Conservation (phyloP, 1,140 invertebrate species). For the Aporrectodea caliginosa region DNA sequence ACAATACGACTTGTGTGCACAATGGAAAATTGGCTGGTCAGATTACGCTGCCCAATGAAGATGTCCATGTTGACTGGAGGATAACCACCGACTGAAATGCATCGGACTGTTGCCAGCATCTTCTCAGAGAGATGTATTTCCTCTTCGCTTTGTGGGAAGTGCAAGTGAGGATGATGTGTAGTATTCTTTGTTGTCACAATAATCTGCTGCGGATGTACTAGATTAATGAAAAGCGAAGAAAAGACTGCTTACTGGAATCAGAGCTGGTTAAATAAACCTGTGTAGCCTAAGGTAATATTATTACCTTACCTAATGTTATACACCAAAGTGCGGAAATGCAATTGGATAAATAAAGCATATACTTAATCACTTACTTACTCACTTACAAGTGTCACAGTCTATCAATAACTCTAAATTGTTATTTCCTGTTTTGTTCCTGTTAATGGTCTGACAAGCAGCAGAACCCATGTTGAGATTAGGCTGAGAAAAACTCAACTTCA, state of each 20-base stretch:
- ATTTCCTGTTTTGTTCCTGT: no score
- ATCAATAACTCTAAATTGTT: no score
- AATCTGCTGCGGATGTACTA: background rate
- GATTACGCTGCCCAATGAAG: background rate
- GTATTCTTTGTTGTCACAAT: background rate
- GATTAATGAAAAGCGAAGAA: no score
- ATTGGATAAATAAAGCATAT: background rate
- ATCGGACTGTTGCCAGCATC: background rate
- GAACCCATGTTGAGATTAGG: no score
- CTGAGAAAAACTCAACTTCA: no score
- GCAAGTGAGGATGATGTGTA: background rate
- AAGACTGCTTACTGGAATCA: background rate
- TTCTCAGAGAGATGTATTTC: background rate
- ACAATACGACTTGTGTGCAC: background rate
- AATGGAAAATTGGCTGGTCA: background rate
- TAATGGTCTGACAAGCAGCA: no score
- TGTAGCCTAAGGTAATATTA: background rate
- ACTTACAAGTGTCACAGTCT: background rate
- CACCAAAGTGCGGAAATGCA: background rate
- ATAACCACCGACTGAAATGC: background rate
- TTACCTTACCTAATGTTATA: background rate
- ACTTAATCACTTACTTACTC: background rate
- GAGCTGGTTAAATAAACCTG: background rate
- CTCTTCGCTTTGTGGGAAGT: background rate
- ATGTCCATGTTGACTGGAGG: background rate